phyloP scores from a whole-genome alignment of 2,888 invertebrate genomes.

The Colostygia pectinataria region DNA sequence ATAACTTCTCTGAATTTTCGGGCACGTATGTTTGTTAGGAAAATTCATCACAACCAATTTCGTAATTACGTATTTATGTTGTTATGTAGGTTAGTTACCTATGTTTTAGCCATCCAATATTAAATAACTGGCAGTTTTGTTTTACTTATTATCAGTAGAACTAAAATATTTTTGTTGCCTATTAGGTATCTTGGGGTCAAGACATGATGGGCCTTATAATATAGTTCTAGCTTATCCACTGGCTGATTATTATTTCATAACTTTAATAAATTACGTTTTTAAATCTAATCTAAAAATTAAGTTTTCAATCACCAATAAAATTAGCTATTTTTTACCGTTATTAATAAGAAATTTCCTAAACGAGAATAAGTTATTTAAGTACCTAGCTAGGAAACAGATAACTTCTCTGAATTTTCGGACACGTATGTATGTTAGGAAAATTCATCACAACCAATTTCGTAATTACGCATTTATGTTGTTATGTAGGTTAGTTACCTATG shows the following conservation, averaged over 20 bases:
- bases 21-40: constrained; percentile 24
- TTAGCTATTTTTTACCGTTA: too few species aligned
- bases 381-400: not conserved
- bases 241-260: not conserved
- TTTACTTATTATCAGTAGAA: not conserved
- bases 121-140: not conserved
- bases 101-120: not conserved
- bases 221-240: not conserved
- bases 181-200: constrained; percentile 1
- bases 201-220: not conserved
- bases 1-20: not conserved
- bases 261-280: too few species aligned
- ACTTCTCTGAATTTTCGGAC: not conserved
- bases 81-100: not conserved
- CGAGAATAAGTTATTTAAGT: not conserved
- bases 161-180: not conserved
- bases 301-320: constrained; percentile 16
- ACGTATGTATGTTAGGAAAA: constrained; percentile 24
- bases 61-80: constrained; percentile 9
- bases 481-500: not conserved
- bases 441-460: constrained; percentile 32
- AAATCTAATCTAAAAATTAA: too few species aligned
- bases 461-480: constrained; percentile 6
- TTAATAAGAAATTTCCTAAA: too few species aligned
- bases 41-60: constrained; percentile 33